Conservation (phyloP, 2,113 vertebrate genomes). For the Oryzias melastigma region DNA sequence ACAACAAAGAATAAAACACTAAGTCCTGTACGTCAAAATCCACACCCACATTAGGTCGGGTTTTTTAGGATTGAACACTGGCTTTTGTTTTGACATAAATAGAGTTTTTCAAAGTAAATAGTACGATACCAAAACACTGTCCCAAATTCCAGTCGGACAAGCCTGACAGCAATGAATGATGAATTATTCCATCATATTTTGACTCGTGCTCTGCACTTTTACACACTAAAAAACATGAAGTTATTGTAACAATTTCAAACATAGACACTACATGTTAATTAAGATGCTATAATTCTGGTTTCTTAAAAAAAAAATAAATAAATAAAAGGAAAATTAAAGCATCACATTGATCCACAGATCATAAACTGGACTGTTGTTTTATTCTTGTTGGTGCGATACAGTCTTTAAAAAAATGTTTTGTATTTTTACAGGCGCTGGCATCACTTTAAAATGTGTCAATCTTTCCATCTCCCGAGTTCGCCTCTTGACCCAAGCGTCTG, state of each 20-base stretch:
- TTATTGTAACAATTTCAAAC: neutral
- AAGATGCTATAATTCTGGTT: neutral
- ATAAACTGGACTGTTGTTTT: neutral
- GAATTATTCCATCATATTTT: neutral
- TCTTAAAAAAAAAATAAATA: neutral
- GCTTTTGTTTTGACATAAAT: neutral
- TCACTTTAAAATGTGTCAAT: conserved; percentile 27
- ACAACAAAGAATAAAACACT: too few relatives aligned
- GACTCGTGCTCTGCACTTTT: neutral
- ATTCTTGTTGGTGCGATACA: too few relatives aligned
- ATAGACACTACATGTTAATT: neutral
- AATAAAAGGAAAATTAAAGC: neutral
- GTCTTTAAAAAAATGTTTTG: neutral
- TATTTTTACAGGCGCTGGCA: neutral
- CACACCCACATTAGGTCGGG: neutral
- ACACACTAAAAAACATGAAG: neutral
- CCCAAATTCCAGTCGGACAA: neutral
- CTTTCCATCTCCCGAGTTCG: conserved; percentile 35
- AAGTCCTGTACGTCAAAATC: too few relatives aligned
- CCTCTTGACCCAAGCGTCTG: conserved; percentile 47
- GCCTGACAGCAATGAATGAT: too few relatives aligned
- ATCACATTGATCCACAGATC: neutral
- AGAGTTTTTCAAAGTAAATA: neutral
- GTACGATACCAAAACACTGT: neutral
- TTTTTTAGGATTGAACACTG: neutral